Conservation (phyloP, 2,113 vertebrate species). For the Scophthalmus maximus region DNA sequence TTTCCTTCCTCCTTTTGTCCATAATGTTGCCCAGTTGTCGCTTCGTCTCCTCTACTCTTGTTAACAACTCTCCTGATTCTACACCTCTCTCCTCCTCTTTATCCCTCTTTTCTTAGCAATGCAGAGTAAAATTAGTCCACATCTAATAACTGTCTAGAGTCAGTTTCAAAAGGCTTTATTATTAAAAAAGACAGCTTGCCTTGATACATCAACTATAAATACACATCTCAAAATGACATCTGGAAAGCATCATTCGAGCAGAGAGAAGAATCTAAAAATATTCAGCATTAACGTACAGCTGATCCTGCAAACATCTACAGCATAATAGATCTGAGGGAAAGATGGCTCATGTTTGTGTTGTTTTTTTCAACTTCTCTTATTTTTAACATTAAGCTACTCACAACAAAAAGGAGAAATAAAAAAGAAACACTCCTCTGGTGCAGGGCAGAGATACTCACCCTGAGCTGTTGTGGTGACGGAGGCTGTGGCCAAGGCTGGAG, state of each 20-base stretch:
- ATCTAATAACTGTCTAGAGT: conserved; percentile 5
- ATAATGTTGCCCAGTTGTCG: not conserved
- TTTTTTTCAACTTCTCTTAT: not conserved
- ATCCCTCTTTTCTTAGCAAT: not conserved
- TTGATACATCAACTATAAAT: conserved; percentile 58
- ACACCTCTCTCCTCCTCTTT: not conserved
- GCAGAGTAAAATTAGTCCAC: conserved; percentile 1
- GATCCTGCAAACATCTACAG: conserved; percentile 12
- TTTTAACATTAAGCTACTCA: no score
- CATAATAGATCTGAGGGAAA: no score
- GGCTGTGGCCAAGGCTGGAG: conserved; percentile 71
- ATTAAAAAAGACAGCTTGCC: conserved; percentile 36
- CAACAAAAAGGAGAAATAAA: not conserved
- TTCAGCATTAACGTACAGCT: conserved; percentile 31
- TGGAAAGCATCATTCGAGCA: conserved; percentile 12
- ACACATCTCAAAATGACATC: conserved; percentile 22
- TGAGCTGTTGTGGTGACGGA: conserved; percentile 76
- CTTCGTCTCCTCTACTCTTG: not conserved
- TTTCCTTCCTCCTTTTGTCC: not conserved
- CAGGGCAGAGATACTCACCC: conserved; percentile 82
- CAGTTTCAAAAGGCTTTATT: conserved; percentile 20
- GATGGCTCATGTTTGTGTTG: not conserved
- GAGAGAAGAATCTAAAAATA: conserved; percentile 47
- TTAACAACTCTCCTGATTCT: conserved; percentile 9
- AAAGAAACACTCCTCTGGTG: not conserved